A percentile compares a stretch with the other conserved stretches of the same genome.
These are phyloP conservation scores for Polymixis lichenea DNA, from an alignment of 2,888 invertebrate genomes.

Conservation along the genomic window DNA sequence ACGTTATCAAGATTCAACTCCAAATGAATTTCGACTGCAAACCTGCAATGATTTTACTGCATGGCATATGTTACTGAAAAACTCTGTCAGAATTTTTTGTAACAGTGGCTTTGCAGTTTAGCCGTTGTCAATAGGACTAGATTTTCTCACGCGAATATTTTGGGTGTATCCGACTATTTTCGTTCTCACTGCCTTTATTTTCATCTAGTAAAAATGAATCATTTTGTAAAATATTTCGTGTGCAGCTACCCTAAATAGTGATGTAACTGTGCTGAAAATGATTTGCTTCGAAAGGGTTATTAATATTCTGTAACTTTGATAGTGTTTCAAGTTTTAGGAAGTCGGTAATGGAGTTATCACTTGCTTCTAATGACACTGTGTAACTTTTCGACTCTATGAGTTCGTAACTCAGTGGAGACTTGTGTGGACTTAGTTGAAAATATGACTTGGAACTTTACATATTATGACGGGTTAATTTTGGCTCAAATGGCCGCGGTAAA, in stretches of 20 bases:
- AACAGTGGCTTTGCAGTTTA: neutral
- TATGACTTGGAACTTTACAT: conserved; percentile 24
- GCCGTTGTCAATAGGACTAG: neutral
- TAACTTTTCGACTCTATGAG: conserved; percentile 39
- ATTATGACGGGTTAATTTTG: neutral
- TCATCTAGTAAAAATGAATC: neutral
- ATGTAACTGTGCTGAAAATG: conserved; percentile 29
- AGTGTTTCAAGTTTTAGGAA: conserved; percentile 39
- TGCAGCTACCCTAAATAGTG: conserved; percentile 10
- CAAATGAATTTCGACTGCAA: neutral
- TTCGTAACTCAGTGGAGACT: conserved; percentile 22
- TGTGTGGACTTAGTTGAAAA: conserved; percentile 15
- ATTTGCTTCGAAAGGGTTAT: conserved; percentile 41
- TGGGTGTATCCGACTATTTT: neutral
- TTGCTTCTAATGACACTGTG: conserved; percentile 33
- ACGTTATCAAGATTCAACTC: too few species aligned
- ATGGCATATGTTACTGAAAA: neutral
- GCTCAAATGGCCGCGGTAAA: neutral
- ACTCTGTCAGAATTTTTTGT: neutral
- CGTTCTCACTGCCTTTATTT: too few species aligned
- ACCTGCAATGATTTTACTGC: neutral
- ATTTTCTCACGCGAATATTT: neutral
- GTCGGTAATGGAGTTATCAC: conserved; percentile 37
- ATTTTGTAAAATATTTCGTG: neutral
- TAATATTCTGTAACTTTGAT: conserved; percentile 57